Evolutionary conservation across 2,113 vertebrate species (phyloP).

Genomic region (Herpetotheres cachinnans): DNA sequence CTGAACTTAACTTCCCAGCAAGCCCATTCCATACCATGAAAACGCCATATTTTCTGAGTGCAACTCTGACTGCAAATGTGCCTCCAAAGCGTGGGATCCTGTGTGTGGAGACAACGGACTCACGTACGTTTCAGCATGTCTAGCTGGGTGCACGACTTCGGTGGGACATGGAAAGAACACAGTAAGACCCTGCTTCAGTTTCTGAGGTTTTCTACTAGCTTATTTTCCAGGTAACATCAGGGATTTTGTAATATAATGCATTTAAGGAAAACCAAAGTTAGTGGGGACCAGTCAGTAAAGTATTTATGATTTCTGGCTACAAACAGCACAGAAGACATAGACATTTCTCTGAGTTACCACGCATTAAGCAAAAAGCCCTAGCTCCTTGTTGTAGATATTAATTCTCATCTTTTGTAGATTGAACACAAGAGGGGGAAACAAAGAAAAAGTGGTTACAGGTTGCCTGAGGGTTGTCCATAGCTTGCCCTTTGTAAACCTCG

Average conservation of each 20-base stretch:
- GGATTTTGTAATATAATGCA: not conserved
- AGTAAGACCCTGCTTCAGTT: conserved; percentile 64
- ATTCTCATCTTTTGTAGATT: not conserved
- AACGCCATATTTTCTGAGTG: conserved; percentile 76
- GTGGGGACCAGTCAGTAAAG: not conserved
- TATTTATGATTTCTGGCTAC: not conserved
- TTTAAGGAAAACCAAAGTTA: not conserved
- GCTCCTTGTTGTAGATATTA: not conserved
- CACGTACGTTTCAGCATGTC: conserved; percentile 85
- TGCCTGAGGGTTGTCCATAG: not conserved
- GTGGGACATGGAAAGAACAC: conserved; percentile 70
- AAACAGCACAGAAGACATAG: not conserved
- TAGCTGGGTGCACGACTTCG: conserved; percentile 82
- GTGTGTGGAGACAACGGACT: conserved; percentile 86
- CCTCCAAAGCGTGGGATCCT: conserved; percentile 85
- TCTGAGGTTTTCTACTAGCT: not conserved
- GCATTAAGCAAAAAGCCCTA: not conserved
- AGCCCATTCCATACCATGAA: conserved; percentile 15
- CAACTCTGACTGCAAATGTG: conserved; percentile 84
- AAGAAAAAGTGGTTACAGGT: not conserved
- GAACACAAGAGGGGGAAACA: not conserved
- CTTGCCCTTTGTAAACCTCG: not conserved
- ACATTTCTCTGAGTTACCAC: not conserved
- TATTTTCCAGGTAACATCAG: not conserved
- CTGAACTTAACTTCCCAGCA: conserved; percentile 63